Base-by-base conservation (phyloP, 1,140 invertebrate genomes). In the Drosophila nigrodunni region DNA sequence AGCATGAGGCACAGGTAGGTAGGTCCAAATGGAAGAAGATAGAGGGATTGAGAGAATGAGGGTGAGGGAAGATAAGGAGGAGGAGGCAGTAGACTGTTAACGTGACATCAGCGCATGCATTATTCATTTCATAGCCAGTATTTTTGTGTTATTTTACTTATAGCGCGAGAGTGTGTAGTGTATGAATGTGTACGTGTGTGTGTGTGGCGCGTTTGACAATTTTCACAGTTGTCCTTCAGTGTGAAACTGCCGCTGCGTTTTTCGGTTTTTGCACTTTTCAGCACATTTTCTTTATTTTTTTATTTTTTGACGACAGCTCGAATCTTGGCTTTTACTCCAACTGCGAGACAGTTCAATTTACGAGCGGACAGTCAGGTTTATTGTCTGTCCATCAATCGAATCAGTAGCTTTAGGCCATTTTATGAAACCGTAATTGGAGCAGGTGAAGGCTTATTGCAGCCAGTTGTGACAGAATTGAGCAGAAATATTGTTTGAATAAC, bases 121-220 rank as follows among this genome's bases (percentile, higher is more conserved):
- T 81, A 87, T 86, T 78, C 78, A 86, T 81, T 82, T 79, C 72
- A 72, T 71, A 69, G 78, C 62, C 78, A 79, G 65, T 43, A 35
- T 69, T 80, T 72, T 72, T 52, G 61, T 41, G 55, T 52, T 37
- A 47, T 54, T 43, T 46, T 54, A 34, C 25, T n/a, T 68, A 37
- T 61, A 34, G 30, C 46, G 44, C 4, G 11, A 15, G 30, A 11
- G 10, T 9, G 9, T 52, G 25, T 57, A 30, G 25, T 5, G 41
- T 15, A 11, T 37, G n/a, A 52, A 15, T 57, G 75, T 54, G 25
- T 30, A 30, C 6, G 25, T 57, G 41, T 15, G 21, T 15, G 21
- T 44, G n/a, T 62, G 21, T 57, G 78, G 54, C 35, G 35, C 78
- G 61, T 74, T 85, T 86, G 78, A 81, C 78, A 81, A 73, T 78